Evolutionary conservation across 92 coral and sea anemone species (phyloP).

Genomic region (Actinernus sp.): DNA sequence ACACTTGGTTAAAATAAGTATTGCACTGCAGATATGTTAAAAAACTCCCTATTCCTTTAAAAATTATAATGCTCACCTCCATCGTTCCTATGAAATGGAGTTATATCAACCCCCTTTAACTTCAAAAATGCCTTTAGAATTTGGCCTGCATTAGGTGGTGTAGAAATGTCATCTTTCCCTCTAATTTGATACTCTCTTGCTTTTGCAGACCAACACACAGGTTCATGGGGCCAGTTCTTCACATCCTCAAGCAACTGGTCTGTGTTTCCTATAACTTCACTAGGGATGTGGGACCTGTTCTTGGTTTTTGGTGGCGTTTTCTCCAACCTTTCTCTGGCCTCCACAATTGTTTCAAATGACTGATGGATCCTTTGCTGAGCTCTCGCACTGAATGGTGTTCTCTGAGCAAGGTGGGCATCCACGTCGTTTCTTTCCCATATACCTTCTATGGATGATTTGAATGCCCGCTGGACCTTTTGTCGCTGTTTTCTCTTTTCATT

Average conservation of each 20-base stretch:
- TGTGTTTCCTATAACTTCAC: conserved; percentile 1
- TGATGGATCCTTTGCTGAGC: conserved; percentile 10
- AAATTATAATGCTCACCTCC: no score
- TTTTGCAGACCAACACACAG: conserved; percentile 34
- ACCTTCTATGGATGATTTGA: conserved; percentile 25
- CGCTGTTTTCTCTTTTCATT: conserved; percentile 19
- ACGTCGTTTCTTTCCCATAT: conserved; percentile 20
- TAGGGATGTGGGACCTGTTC: conserved; percentile 33
- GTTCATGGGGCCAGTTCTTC: conserved; percentile 23
- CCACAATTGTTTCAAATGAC: conserved; percentile 18
- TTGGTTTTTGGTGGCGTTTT: conserved; percentile 14
- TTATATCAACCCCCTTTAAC: no score
- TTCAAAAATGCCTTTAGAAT: no score
- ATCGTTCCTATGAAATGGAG: no score
- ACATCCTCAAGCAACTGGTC: conserved; percentile 38
- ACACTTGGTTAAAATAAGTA: no score
- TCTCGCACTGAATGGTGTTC: conserved; percentile 17
- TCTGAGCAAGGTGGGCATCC: conserved; percentile 24
- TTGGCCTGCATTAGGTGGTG: conserved; percentile 35
- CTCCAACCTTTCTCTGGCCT: conserved; percentile 28
- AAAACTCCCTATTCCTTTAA: no score
- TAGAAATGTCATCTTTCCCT: conserved; percentile 9
- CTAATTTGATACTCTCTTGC: conserved; percentile 19
- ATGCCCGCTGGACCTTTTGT: conserved; percentile 12
- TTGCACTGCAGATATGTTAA: no score